Base-by-base conservation (phyloP, 2,113 vertebrate species). In the Chinchilla lanigera region DNA sequence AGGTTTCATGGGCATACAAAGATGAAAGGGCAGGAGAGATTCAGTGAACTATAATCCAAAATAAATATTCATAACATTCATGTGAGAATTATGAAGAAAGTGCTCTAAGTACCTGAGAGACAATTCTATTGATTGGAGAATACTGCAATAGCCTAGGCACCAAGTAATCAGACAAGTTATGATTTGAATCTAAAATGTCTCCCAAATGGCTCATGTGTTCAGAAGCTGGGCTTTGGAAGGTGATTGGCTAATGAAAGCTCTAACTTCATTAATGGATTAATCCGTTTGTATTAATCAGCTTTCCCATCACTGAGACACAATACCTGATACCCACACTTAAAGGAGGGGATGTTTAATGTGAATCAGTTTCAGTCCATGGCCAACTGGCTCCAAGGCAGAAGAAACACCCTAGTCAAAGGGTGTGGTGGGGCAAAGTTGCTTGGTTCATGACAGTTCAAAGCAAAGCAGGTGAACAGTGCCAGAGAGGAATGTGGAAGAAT, bases 21-120 rank as follows among this genome's bases (percentile, higher is more conserved):
- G 5, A 73, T 78, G 71, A 95, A 95, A 82, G 67, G 56, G 60
- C n/a, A 38, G 95, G 41, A 71, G 54, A 56, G 20, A 91, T 8
- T 91, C 16, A 86, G 89, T 94, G 44, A 86, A 89, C 19, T 81
- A 67, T 77, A 75, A 93, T 82, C 58, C 87, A 93, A 97, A 96
- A 87, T 26, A 78, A 81, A 69, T 54, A 41, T 58, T 90, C 47
- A 61, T 30, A 92, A 75, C 35, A 65, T 93, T 82, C 88, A 86
- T 14, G 28, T 63, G 13, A 89, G 52, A 94, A 41, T 71, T 92
- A 67, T 30, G 56, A 77, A 92, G n/a, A 75, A 77, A 92, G 44
- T 69, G 14, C 5, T 69, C 41, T 60, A 81, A 85, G 58, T 41
- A 50, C 58, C 73, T 20, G 12, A 81, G 12, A 85, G 69, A 91